Conservation (phyloP, 2,888 invertebrate species). For the Heliconius hortense region DNA sequence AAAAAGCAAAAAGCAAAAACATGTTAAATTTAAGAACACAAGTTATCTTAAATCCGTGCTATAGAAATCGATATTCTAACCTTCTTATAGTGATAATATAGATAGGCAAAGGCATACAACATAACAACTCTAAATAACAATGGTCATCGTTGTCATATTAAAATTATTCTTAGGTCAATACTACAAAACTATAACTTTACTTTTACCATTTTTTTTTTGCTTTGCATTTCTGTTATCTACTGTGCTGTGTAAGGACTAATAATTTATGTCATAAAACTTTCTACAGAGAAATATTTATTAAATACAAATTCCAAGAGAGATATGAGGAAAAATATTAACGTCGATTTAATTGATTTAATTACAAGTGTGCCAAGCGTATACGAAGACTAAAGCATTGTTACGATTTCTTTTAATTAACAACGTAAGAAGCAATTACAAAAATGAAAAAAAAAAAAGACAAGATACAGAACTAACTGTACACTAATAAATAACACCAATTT, state of each 20-base stretch:
- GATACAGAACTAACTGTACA: constrained; percentile 25
- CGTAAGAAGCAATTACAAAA: constrained; percentile 13
- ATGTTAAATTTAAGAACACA: neutral
- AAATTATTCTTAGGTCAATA: neutral
- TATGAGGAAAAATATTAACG: neutral
- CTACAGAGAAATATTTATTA: neutral
- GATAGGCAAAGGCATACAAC: neutral
- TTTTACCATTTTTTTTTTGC: too few species aligned
- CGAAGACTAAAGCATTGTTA: neutral
- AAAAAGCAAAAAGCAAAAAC: too few species aligned
- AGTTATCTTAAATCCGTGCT: neutral
- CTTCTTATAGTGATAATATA: neutral
- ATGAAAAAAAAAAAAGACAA: neutral
- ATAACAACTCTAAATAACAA: neutral
- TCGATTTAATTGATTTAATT: neutral
- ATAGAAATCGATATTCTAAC: neutral
- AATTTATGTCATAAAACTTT: neutral
- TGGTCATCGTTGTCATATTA: too few species aligned
- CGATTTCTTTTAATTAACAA: constrained; percentile 24
- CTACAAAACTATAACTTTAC: too few species aligned
- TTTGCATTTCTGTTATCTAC: too few species aligned
- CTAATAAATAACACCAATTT: constrained; percentile 16
- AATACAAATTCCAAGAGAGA: neutral
- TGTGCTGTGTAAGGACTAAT: too few species aligned
- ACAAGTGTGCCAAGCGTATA: neutral